phyloP scores from a whole-genome alignment of 2,797 vertebrate species.

The Cossypha caffra region DNA sequence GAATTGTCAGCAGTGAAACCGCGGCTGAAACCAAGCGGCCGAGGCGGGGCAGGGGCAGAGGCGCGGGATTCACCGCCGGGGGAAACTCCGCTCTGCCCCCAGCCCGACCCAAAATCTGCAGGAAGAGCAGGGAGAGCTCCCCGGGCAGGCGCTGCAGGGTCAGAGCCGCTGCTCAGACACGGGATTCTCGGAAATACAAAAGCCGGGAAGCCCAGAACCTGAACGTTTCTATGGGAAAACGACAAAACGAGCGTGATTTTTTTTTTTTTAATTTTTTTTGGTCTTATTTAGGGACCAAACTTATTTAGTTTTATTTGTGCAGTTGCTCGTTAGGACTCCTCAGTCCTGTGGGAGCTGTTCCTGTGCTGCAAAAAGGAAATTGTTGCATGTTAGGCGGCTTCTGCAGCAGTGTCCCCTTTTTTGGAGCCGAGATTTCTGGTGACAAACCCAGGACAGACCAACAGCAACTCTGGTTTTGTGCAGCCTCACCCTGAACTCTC shows the following conservation, averaged over 20 bases:
- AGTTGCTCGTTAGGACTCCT: too few species aligned
- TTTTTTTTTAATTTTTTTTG: too few species aligned
- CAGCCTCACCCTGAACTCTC: rapidly evolving
- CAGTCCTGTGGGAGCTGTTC: not conserved
- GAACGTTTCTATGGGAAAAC: rapidly evolving
- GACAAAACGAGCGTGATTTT: rapidly evolving
- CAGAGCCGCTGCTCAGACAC: rapidly evolving
- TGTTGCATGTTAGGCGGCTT: rapidly evolving
- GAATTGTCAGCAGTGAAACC: rapidly evolving
- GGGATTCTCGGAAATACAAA: not conserved
- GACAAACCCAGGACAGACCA: not conserved
- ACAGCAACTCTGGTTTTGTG: rapidly evolving
- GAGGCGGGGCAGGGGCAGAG: not conserved
- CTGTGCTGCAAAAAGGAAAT: too few species aligned
- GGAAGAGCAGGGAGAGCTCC: not conserved
- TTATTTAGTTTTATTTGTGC: not conserved
- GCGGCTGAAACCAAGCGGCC: rapidly evolving
- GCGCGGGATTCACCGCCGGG: not conserved
- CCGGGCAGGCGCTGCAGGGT: rapidly evolving
- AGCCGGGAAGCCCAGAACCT: rapidly evolving
- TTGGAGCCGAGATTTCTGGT: not conserved
- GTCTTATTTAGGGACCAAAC: not conserved
- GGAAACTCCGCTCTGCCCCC: not conserved
- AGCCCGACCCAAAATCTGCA: not conserved
- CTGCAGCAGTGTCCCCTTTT: rapidly evolving